A percentile compares a stretch with the other conserved stretches of the same genome.
Evolutionary conservation across 2,797 vertebrate genomes (phyloP).

Genomic region (Linurgus olivaceus): DNA sequence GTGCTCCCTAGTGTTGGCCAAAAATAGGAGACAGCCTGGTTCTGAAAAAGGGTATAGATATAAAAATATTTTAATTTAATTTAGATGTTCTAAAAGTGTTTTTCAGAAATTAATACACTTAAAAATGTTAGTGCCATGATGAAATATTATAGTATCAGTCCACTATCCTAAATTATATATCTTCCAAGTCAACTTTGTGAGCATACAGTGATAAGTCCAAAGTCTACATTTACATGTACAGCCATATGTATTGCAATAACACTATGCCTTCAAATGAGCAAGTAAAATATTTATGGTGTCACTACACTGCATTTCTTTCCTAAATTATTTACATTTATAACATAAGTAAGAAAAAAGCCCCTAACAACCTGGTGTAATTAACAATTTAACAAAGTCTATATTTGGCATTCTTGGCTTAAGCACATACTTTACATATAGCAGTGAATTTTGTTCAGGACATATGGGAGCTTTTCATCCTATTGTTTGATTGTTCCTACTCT

Average conservation of each 20-base stretch:
- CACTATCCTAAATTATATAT: not conserved
- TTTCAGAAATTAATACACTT: not conserved
- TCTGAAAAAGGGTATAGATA: not conserved
- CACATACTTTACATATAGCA: not conserved
- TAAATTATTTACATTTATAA: slow-evolving; percentile 12
- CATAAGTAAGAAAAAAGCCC: not conserved
- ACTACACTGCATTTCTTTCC: not conserved
- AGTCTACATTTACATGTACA: not conserved
- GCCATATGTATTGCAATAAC: not conserved
- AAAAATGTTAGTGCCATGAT: not conserved
- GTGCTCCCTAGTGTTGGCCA: not conserved
- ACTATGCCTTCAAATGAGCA: not conserved
- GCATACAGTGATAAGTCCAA: not conserved
- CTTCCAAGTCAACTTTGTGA: not conserved
- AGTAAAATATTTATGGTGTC: not conserved
- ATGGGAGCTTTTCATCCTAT: not conserved
- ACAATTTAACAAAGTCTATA: not conserved
- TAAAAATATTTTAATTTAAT: not conserved
- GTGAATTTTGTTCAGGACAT: not conserved
- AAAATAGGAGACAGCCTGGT: not conserved
- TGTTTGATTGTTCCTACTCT: not conserved
- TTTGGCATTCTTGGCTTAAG: not conserved
- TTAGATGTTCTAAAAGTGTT: not conserved
- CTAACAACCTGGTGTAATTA: not conserved
- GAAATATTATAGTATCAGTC: not conserved